Conservation (phyloP, 2,888 invertebrate genomes). For the Nomada hirtipes region DNA sequence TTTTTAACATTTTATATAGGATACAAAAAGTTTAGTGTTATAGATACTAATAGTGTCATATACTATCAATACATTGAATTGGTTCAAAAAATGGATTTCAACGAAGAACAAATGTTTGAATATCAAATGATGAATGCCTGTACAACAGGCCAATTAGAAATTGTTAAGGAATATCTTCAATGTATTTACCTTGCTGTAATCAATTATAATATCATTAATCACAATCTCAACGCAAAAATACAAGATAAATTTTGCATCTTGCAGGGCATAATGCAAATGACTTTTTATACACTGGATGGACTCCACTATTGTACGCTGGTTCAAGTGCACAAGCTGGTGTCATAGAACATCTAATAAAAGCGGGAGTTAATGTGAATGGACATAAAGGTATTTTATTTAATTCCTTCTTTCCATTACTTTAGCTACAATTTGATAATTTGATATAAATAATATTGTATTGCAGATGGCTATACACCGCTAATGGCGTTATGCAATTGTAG, state of each 20-base stretch:
- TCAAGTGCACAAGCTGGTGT: slow-evolving; percentile 86
- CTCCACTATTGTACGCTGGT: slow-evolving; percentile 87
- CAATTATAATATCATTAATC: background rate
- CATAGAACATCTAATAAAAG: slow-evolving; percentile 85
- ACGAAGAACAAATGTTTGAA: slow-evolving; percentile 63
- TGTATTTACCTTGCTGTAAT: slow-evolving; percentile 64
- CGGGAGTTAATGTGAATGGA: slow-evolving; percentile 87
- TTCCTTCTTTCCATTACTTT: background rate
- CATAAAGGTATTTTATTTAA: slow-evolving; percentile 73
- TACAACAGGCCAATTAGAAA: slow-evolving; percentile 67
- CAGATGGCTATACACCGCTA: slow-evolving; percentile 88
- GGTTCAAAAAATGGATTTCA: slow-evolving; percentile 3
- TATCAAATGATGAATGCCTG: slow-evolving; percentile 74
- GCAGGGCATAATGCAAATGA: slow-evolving; percentile 80
- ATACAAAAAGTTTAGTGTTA: background rate
- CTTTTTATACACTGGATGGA: slow-evolving; percentile 87
- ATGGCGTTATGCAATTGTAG: slow-evolving; percentile 87
- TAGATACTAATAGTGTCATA: background rate
- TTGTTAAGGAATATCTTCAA: slow-evolving; percentile 72
- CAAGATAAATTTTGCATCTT: background rate
- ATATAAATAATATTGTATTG: slow-evolving; percentile 54
- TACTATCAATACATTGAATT: background rate
- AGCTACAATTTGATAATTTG: slow-evolving; percentile 6
- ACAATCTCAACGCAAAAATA: background rate
- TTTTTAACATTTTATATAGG: background rate